These are phyloP conservation scores for Lophotis ruficrista DNA, from an alignment of 2,113 vertebrate species.

Conservation along the genomic window DNA sequence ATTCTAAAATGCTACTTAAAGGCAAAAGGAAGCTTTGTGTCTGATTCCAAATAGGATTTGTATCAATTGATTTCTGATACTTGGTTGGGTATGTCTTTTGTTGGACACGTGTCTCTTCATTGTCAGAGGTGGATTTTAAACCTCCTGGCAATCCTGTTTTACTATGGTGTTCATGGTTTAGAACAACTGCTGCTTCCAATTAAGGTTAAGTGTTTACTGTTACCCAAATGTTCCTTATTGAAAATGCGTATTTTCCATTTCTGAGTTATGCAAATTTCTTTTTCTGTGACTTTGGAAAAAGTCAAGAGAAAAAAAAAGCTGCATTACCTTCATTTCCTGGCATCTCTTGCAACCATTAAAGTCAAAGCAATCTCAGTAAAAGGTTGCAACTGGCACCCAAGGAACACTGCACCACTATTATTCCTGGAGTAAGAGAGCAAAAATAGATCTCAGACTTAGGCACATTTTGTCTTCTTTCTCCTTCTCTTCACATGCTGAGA, in stretches of 20 bases:
- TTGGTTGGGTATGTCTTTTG: background rate
- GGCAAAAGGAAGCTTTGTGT: background rate
- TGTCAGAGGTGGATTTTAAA: background rate
- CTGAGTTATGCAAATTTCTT: background rate
- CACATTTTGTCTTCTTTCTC: slow-evolving; percentile 4
- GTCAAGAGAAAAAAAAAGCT: background rate
- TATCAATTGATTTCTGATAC: background rate
- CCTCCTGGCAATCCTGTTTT: background rate
- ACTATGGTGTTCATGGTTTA: background rate
- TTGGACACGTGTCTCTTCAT: fast-evolving
- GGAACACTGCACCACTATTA: slow-evolving; percentile 15
- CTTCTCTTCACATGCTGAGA: background rate
- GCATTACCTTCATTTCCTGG: slow-evolving; percentile 39
- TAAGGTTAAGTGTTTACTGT: background rate
- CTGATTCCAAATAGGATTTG: background rate
- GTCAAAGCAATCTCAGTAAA: slow-evolving; percentile 55
- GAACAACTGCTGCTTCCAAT: background rate
- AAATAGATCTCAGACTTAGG: background rate
- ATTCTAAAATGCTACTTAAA: background rate
- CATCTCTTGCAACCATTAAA: slow-evolving; percentile 32
- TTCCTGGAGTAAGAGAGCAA: slow-evolving; percentile 32
- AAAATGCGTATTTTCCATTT: background rate
- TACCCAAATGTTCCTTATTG: background rate
- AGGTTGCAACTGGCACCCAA: slow-evolving; percentile 49
- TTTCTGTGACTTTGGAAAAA: slow-evolving; percentile 41